Evolutionary conservation across 2,797 vertebrate species (phyloP), one percentile per base, ranked within the genome.

Genomic region (Melanotaenia nigrans): DNA sequence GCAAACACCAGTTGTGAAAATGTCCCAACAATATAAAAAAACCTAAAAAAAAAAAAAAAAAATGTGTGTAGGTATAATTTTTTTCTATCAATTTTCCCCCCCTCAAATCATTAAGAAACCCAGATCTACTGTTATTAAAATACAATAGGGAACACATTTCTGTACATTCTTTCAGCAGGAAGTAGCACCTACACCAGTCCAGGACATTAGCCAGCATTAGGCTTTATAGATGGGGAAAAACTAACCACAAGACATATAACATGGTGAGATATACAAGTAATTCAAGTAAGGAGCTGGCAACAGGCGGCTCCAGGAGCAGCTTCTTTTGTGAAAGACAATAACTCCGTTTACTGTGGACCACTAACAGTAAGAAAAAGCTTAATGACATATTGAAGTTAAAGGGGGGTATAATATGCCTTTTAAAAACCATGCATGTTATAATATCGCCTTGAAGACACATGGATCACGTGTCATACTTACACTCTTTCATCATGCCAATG

Each of bases 401-500:
- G 45, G 9, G 16, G 45, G 9, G 30, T 6, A 22, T 13, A 22
- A 14, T n/a, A 3, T 9, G 28, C n/a, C 42, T 49, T 49, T 54
- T 61, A 57, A 57, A 47, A 38, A 28, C 13, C 8, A 66, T 49
- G 13, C 20, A 42, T 16, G 47, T 61, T 28, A 35, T 3, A 40
- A 9, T 35, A 24, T 33, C 60, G 40, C 32, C 42, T 59, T 71
- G 18, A 71, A 69, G 65, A 80, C 66, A 78, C 57, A 24, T 25
- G 24, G 71, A 67, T 90, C 65, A 77, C 36, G 65, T 65, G 71
- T 95, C 94, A 22, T 95, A 97, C 98, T 98, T 94, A 99, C 97
- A 98, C 84, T 99, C 93, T 89, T 94, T 94, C 93, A 94, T 94
- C 93, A 94, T 94, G 89, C 93, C 93, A 67, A 94, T 94, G 87